phyloP scores from a whole-genome alignment of 2,113 vertebrate species.

The Triplophysa rosa region DNA sequence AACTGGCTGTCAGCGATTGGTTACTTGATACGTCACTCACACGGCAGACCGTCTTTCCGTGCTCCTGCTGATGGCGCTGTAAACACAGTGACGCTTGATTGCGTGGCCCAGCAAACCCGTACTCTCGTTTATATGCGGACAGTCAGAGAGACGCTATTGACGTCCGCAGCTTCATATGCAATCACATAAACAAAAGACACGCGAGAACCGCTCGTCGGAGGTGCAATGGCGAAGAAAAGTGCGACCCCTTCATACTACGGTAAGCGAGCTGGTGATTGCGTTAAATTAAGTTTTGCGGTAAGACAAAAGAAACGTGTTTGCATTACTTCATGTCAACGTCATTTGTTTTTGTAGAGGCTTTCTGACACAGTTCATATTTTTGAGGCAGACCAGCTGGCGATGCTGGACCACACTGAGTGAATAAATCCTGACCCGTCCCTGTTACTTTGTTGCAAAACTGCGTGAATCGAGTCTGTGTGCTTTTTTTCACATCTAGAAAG shows the following conservation, averaged over 20 bases:
- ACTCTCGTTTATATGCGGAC: constrained; percentile 50
- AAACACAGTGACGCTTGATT: constrained; percentile 73
- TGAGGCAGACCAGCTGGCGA: neutral
- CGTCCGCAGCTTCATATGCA: constrained; percentile 69
- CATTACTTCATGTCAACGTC: neutral
- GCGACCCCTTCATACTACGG: constrained; percentile 71
- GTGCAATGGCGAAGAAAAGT: constrained; percentile 75
- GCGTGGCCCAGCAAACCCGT: constrained; percentile 65
- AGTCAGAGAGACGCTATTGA: constrained; percentile 52
- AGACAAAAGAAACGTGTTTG: constrained; percentile 37
- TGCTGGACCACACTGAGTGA: neutral
- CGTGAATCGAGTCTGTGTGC: neutral
- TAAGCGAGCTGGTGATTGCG: constrained; percentile 60
- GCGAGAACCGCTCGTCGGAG: constrained; percentile 58
- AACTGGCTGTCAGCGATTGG: constrained; percentile 1
- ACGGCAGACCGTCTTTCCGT: neutral
- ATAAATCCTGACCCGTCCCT: neutral
- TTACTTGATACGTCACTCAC: neutral
- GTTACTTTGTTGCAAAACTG: constrained; percentile 28
- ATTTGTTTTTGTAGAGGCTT: too few relatives aligned
- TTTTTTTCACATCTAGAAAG: neutral
- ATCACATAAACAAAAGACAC: constrained; percentile 61
- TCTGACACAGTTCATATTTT: neutral
- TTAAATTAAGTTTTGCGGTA: constrained; percentile 49
- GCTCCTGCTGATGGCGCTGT: constrained; percentile 73